Percentiles rank a stretch among this genome's conserved stretches.
These are phyloP conservation scores for Podarcis raffonei DNA, from an alignment of 2,113 vertebrate genomes.

Conservation along the genomic window DNA sequence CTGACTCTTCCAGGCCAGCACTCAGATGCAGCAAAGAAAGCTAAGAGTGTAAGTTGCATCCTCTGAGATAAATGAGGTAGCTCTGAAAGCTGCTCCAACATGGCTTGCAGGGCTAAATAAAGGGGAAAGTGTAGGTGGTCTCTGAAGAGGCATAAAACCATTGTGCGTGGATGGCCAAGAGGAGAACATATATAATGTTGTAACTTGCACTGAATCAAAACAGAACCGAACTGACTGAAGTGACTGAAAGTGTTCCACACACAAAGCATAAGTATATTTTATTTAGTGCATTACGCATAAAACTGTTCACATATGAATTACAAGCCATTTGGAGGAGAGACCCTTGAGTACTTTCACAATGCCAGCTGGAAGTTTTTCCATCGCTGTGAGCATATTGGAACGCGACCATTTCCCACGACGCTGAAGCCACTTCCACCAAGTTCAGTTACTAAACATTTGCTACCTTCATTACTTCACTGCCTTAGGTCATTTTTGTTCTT, in stretches of 20 bases:
- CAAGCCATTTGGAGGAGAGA: neutral
- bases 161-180: neutral
- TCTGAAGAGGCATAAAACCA: slow-evolving; percentile 16
- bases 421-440: slow-evolving; percentile 5
- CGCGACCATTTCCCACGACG: neutral
- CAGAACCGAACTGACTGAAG: neutral
- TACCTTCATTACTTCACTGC: neutral
- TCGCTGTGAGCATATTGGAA: neutral
- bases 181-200: slow-evolving; percentile 12
- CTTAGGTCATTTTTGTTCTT: neutral
- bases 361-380: neutral
- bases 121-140: neutral
- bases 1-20: neutral
- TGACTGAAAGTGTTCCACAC: neutral
- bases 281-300: slow-evolving; percentile 7
- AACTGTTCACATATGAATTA: slow-evolving; percentile 23
- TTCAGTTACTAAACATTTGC: slow-evolving; percentile 12
- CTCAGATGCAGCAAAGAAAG: neutral
- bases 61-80: neutral
- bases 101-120: neutral
- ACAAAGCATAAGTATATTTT: neutral
- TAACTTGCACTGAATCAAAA: neutral
- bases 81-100: neutral
- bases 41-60: neutral
- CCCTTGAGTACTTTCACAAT: neutral